phyloP scores from a whole-genome alignment of 2,888 invertebrate species.

The Smittia aterrima region DNA sequence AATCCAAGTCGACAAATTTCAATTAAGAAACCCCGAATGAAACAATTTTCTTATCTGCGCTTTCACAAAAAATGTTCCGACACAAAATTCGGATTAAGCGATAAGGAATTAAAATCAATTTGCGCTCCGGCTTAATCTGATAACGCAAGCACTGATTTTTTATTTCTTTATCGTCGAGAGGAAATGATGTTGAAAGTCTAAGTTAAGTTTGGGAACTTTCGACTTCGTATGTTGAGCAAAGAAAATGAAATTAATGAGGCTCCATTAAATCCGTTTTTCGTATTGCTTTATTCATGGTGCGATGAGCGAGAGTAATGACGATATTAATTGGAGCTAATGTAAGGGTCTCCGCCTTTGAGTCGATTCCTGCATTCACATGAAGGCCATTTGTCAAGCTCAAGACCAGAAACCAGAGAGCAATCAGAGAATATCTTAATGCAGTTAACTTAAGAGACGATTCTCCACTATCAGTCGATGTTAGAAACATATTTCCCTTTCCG shows the following conservation, averaged over 20 bases:
- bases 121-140: conserved; percentile 28
- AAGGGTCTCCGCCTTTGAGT: not conserved
- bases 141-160: conserved; percentile 30
- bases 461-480: not conserved
- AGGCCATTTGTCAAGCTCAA: not conserved
- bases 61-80: conserved; percentile 9
- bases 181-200: not conserved
- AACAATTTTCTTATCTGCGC: not conserved
- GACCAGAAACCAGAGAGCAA: not conserved
- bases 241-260: not conserved
- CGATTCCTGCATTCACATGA: not conserved
- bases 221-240: not conserved
- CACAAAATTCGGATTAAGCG: conserved; percentile 25
- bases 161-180: not conserved
- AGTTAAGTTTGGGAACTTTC: not conserved
- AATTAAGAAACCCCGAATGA: conserved; percentile 8
- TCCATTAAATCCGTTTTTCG: not conserved
- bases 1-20: conserved; percentile 9
- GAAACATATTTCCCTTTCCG: not conserved
- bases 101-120: conserved; percentile 35
- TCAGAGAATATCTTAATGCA: not conserved
- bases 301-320: not conserved
- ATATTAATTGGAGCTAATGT: not conserved
- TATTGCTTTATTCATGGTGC: not conserved
- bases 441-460: not conserved